These are phyloP conservation scores for Melanophora roralis DNA, from an alignment of 2,888 invertebrate genomes.

Conservation along the genomic window DNA sequence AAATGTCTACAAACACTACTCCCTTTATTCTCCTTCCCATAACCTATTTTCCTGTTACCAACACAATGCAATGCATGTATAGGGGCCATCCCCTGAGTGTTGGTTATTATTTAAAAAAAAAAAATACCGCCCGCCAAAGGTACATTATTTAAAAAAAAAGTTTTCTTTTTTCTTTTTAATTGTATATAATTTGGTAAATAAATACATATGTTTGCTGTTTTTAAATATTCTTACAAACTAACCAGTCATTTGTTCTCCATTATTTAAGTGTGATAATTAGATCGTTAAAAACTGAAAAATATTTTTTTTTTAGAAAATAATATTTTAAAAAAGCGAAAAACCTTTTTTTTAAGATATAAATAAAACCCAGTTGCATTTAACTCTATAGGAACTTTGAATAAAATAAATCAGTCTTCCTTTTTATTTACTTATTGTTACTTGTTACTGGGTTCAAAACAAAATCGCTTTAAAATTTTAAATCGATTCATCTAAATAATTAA, in stretches of 20 bases:
- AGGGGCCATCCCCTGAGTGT: too few relatives aligned
- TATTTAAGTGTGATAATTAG: constrained; percentile 61
- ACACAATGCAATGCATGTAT: too few relatives aligned
- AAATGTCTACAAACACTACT: too few relatives aligned
- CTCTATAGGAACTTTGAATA: constrained; percentile 56
- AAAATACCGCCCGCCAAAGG: too few relatives aligned
- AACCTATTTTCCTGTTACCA: too few relatives aligned
- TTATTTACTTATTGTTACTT: constrained; percentile 9
- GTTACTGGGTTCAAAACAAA: constrained; percentile 10
- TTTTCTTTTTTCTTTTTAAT: neutral
- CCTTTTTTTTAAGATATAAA: too few relatives aligned
- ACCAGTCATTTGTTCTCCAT: constrained; percentile 77
- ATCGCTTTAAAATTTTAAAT: neutral
- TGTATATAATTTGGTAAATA: neutral
- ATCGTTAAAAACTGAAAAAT: constrained; percentile 13
- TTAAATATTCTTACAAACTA: constrained; percentile 67
- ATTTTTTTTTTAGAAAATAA: neutral
- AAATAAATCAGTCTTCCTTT: constrained; percentile 52
- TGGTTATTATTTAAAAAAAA: too few relatives aligned
- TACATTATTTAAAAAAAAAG: neutral
- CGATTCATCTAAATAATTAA: neutral
- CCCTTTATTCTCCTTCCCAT: too few relatives aligned
- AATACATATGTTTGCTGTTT: neutral
- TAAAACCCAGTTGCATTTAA: constrained; percentile 37
- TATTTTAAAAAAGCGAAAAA: neutral